Evolutionary conservation across 2,888 invertebrate genomes (phyloP).

Genomic region (Macropis europaea): DNA sequence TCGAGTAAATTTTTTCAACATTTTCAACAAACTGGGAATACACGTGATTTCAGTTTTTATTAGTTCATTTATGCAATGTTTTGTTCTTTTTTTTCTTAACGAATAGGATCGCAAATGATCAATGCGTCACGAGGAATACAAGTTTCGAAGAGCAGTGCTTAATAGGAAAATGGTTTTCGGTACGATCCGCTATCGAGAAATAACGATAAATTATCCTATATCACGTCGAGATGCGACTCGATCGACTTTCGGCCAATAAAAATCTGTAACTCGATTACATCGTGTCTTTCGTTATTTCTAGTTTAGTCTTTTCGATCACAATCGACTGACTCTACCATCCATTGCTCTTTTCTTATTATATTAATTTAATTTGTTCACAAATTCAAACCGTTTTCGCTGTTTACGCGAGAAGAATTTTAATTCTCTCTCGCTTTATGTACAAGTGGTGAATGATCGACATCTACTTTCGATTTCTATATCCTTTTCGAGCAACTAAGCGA

Average conservation of each 20-base stretch:
- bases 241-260: slow-evolving; percentile 22
- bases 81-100: neutral
- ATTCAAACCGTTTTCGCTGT: neutral
- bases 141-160: neutral
- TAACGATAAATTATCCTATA: slow-evolving; percentile 26
- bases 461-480: neutral
- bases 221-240: slow-evolving; percentile 16
- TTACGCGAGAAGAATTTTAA: neutral
- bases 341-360: too few species aligned
- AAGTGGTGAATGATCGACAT: slow-evolving; percentile 1
- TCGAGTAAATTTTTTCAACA: slow-evolving; percentile 8
- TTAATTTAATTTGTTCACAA: neutral
- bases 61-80: neutral
- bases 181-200: slow-evolving; percentile 11
- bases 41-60: neutral
- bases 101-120: neutral
- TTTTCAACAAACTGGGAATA: slow-evolving; percentile 1
- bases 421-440: slow-evolving; percentile 22
- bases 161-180: slow-evolving; percentile 17
- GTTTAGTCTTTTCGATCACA: slow-evolving; percentile 29
- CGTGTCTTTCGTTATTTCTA: slow-evolving; percentile 2
- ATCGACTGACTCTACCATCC: slow-evolving; percentile 15
- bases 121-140: neutral
- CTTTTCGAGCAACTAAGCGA: neutral
- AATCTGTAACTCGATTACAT: slow-evolving; percentile 16